A percentile compares a stretch with the other conserved stretches of the same genome.
These are phyloP conservation scores for Antennarius striatus DNA, from an alignment of 2,113 vertebrate genomes.

Conservation along the genomic window DNA sequence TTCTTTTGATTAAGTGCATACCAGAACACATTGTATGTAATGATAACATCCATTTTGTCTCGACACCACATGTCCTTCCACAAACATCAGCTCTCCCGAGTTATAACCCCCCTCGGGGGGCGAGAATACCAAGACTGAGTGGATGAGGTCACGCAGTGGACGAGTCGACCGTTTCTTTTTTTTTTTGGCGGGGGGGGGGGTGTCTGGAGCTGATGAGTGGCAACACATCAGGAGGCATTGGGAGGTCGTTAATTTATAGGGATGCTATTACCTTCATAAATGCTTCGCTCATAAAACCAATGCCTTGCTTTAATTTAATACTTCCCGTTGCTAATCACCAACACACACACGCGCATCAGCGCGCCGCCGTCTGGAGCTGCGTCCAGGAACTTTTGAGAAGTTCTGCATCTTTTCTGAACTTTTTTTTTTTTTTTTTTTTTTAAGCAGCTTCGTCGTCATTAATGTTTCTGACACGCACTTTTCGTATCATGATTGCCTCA, in stretches of 20 bases:
- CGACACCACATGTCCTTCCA: conserved; percentile 55
- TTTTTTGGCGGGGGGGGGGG: too few relatives aligned
- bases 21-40: conserved; percentile 52
- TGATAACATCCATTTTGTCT: conserved; percentile 58
- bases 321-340: conserved; percentile 73
- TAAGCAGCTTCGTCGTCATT: too few relatives aligned
- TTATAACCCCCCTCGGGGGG: conserved; percentile 33
- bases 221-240: conserved; percentile 61
- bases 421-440: too few relatives aligned
- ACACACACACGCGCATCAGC: conserved; percentile 28
- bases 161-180: conserved; percentile 28
- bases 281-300: conserved; percentile 70
- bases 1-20: conserved; percentile 47
- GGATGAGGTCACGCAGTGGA: conserved; percentile 56
- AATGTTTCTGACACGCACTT: too few relatives aligned
- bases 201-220: conserved; percentile 60
- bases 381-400: background rate
- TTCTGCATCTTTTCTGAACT: too few relatives aligned
- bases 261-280: conserved; percentile 75
- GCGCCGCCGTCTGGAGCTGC: conserved; percentile 36
- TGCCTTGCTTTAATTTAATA: conserved; percentile 76
- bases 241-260: conserved; percentile 71
- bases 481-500: too few relatives aligned
- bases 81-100: conserved; percentile 38
- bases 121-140: conserved; percentile 49